phyloP scores from a whole-genome alignment of 2,113 vertebrate genomes.

The Rousettus leschenaultii region DNA sequence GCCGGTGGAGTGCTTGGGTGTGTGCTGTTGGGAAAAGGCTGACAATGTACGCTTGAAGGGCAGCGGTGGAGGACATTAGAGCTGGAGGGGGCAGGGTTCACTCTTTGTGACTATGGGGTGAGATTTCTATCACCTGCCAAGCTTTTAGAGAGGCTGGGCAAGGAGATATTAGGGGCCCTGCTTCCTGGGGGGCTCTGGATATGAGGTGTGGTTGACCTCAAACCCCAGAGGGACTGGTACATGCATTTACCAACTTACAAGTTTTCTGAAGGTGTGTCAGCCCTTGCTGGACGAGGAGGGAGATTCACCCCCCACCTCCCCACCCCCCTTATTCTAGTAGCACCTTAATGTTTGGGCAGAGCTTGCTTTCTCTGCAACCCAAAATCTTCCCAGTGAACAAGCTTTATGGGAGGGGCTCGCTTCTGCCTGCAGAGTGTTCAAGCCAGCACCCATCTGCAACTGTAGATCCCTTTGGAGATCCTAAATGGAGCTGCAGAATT shows the following conservation, averaged over 20 bases:
- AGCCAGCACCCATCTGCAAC: conserved; percentile 13
- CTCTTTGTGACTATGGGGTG: background rate
- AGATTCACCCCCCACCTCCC: too few species aligned
- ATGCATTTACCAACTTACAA: background rate
- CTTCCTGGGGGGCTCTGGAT: conserved; percentile 14
- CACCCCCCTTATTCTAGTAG: background rate
- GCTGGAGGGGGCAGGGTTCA: conserved; percentile 37
- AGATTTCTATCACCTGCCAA: background rate
- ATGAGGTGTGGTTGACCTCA: conserved; percentile 40
- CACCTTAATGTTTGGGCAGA: background rate
- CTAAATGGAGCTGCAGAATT: conserved; percentile 49
- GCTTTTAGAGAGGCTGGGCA: background rate
- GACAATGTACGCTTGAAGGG: background rate
- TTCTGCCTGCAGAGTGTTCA: background rate
- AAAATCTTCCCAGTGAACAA: background rate
- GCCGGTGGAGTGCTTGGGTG: background rate
- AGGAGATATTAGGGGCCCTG: background rate
- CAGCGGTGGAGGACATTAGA: background rate
- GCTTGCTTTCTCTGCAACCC: background rate
- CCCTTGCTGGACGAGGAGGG: background rate
- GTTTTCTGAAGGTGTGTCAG: conserved; percentile 14
- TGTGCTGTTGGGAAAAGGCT: background rate
- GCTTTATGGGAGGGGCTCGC: background rate
- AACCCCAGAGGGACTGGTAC: background rate
- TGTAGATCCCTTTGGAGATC: conserved; percentile 39